Base-by-base conservation (phyloP, 2,797 vertebrate species). In the Hippopotamyrus pictus region DNA sequence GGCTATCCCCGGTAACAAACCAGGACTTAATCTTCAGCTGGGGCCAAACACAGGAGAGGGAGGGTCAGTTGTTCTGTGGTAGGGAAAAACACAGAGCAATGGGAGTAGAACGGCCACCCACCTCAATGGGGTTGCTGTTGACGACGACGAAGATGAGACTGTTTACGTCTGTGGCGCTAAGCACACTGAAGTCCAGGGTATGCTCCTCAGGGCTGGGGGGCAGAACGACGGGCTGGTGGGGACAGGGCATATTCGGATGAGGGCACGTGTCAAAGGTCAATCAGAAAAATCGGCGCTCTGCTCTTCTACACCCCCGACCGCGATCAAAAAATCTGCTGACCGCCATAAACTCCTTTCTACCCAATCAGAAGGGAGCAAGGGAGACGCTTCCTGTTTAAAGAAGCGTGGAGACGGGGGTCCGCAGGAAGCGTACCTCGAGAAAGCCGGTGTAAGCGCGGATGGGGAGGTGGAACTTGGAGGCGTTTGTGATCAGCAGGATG, bases 101-200 rank as follows among this genome's bases (percentile, higher is more conserved):
- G 6, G 5, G 9, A 2, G 22, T 1, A 33, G 46, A 41, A 11
- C n/a, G 9, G 46, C 17, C 44, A 29, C 94, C 96, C 95, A 99
- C 99, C 98, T 99, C 98, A 94, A 99, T 99, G 0, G 99, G 99
- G 93, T 99, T 99, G 93, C 97, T 99, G 96, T 99, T 99, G 92
- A 98, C 93, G 91, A 99, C 96, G 92, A 97, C 96, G 94, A 99
- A 97, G 90, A 97, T 93, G 93, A 99, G 97, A 95, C 94, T 98
- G 93, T 96, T 97, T 93, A 96, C 96, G 94, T 99, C 98, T 89
- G 97, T 96, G 88, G 97, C 98, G 93, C 98, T 99, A 91, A 98
- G 94, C 91, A 99, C 94, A 48, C 98, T 97, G 93, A 99, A 99
- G 95, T 99, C 98, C 95, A 99, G 95, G 91, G 97, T 93, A 91